Evolutionary conservation across 2,888 invertebrate genomes (phyloP), one percentile per base, ranked within the genome.

Genomic region (Stegophylla sp.): DNA sequence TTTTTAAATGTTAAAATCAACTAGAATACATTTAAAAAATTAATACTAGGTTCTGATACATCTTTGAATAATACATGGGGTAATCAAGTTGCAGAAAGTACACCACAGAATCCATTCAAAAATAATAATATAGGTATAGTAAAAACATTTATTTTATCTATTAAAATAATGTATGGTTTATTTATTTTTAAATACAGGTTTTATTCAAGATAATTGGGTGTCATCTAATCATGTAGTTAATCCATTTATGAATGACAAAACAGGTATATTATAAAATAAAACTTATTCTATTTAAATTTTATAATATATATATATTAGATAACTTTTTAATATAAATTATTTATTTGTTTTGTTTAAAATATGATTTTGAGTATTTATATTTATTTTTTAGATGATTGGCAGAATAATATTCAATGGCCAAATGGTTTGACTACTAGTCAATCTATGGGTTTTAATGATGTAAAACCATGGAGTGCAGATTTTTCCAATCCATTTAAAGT

Each of bases 401-500:
- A 81, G 12, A 72, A 63, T 61, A 81, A 74, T 74, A 71, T 82
- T 9, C 77, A 82, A 43, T 83, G 83, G 83, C 71, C 82, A 17
- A 82, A 81, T 81, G 51, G 71, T 51, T 28, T 79, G 34, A 69
- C 79, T 61, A 34, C 71, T 26, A 79, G 79, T 1, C 79, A 79
- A 41, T 79, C 79, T 0, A 71, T 79, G 79, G 79, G 71, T 15
- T 79, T 79, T 51, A 71, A 79, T 10, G 79, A 79, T 61, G 45
- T 34, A 43, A 71, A 71, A 51, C 79, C 79, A 15, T 82, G 82
- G 82, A 82, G 34, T 69, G 69, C 82, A n/a, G 82, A 82, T 63
- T 79, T 81, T 13, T 71, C 81, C 10, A 82, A 83, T 63, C 82
- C 83, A 12, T 83, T 83, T 61, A 75, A 83, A 66, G 83, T 82